Evolutionary conservation across 2,888 invertebrate species (phyloP).

Genomic region (Tyria jacobaeae): DNA sequence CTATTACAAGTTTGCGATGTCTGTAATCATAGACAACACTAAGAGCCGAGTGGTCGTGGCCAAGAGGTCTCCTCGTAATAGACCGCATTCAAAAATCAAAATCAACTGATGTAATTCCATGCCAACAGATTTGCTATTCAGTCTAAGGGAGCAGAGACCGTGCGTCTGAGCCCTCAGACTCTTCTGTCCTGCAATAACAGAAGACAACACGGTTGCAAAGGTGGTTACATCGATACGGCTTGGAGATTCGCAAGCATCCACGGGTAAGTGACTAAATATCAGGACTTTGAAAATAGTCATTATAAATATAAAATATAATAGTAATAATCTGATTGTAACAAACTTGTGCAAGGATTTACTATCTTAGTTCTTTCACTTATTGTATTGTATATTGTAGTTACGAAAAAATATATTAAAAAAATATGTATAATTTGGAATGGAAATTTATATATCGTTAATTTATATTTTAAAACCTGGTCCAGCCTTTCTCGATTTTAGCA

Average conservation of each 20-base stretch:
- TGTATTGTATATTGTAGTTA: too few species aligned
- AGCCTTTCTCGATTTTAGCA: too few species aligned
- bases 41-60: not conserved
- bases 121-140: conserved; percentile 91
- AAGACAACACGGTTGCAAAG: conserved; percentile 93
- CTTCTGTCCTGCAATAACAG: conserved; percentile 94
- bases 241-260: conserved; percentile 95
- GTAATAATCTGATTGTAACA: not conserved
- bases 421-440: not conserved
- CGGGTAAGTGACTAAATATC: conserved; percentile 86
- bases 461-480: not conserved
- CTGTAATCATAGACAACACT: not conserved
- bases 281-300: too few species aligned
- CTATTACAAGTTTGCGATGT: too few species aligned
- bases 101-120: not conserved
- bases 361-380: not conserved
- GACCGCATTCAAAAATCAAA: too few species aligned
- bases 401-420: too few species aligned
- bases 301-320: too few species aligned
- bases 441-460: not conserved
- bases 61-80: not conserved
- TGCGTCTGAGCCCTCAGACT: conserved; percentile 93
- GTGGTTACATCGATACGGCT: conserved; percentile 96
- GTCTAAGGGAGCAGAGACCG: conserved; percentile 92
- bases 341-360: not conserved